Base-by-base conservation (phyloP, 2,888 invertebrate species). In the Caprella mutica region DNA sequence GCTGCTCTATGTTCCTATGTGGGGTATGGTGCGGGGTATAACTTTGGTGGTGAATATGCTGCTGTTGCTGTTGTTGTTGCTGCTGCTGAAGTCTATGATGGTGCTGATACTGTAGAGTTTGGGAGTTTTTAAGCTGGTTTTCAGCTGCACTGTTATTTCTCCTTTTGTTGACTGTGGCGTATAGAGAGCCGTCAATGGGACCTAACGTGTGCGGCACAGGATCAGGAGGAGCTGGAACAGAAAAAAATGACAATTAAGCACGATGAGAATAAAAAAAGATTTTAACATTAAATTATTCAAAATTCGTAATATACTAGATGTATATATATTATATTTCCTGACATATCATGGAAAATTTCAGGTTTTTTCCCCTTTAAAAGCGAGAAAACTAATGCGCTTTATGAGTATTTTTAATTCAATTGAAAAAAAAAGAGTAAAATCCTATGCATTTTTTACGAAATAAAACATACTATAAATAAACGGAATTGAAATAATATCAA, bases 181-280 rank as follows among this genome's bases (percentile, higher is more conserved):
- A 90, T 69, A 90, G 81, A 69, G 88, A 89, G 68, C 90, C 90
- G 82, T 90, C 89, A 69, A 89, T 77, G 43, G 89, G 89, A 39
- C 87, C 88, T 72, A 84, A 84, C 44, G 85, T 86, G 74, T 86
- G 85, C 35, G 61, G 58, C 48, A 60, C 63, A 4, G 53, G 42
- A 39, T 51, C 55, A 24, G 27, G 40, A 1, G 42, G 42, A 38
- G 53, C 62, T 64, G 59, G 6, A 58, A 56, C 27, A 52, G 12
- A 50, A 26, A 46, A 29, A 46, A 43, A 24, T 19, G 39, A 55
- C 14, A 24, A n/a, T 46, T 42, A 38, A 56, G 6, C 30, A 55
- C 33, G 23, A n/a, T n/a, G 23, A 33, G n/a, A 2, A 21, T 12
- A 21, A 33, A n/a, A 38, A 56, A 26, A 27, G 21, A 35, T 52